Percentiles rank a stretch among this genome's conserved stretches.
Evolutionary conservation across 2,888 invertebrate genomes (phyloP).

Genomic region (Nemoura dubitans): DNA sequence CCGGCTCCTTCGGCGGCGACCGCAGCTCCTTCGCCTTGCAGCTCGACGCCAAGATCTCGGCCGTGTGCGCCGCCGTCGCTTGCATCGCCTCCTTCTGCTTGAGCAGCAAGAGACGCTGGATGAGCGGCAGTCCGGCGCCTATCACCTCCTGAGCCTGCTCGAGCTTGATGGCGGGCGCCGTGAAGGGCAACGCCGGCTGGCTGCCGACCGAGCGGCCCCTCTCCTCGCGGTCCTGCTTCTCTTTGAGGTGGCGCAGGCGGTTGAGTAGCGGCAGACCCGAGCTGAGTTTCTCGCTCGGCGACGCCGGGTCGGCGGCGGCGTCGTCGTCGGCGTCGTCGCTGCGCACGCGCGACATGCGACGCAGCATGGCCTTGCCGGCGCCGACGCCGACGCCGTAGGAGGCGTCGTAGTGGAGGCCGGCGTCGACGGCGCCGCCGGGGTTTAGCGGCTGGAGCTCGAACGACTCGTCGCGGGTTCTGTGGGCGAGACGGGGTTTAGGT

Average conservation of each 20-base stretch:
- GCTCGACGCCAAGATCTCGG: conserved; percentile 54
- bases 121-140: conserved; percentile 75
- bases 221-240: conserved; percentile 79
- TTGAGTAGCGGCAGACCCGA: conserved; percentile 84
- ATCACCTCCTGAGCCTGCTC: conserved; percentile 67
- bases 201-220: conserved; percentile 55
- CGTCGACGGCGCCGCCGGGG: conserved; percentile 57
- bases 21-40: conserved; percentile 58
- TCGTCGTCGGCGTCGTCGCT: conserved; percentile 60
- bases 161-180: conserved; percentile 53
- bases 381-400: conserved; percentile 55
- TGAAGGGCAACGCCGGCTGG: conserved; percentile 8
- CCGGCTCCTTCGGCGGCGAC: conserved; percentile 25
- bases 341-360: conserved; percentile 78
- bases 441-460: conserved; percentile 74
- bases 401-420: conserved; percentile 53
- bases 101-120: conserved; percentile 77
- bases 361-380: conserved; percentile 67
- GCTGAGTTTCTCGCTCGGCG: conserved; percentile 64
- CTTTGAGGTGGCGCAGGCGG: conserved; percentile 80
- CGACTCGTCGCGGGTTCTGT: conserved; percentile 63
- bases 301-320: conserved; percentile 36
- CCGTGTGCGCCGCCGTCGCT: conserved; percentile 77
- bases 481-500: too few species aligned
- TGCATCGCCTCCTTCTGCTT: conserved; percentile 64